Percentiles rank a stretch among this genome's conserved stretches.
Evolutionary conservation across 2,888 invertebrate species (phyloP).

Genomic region (Ferrisia virgata): DNA sequence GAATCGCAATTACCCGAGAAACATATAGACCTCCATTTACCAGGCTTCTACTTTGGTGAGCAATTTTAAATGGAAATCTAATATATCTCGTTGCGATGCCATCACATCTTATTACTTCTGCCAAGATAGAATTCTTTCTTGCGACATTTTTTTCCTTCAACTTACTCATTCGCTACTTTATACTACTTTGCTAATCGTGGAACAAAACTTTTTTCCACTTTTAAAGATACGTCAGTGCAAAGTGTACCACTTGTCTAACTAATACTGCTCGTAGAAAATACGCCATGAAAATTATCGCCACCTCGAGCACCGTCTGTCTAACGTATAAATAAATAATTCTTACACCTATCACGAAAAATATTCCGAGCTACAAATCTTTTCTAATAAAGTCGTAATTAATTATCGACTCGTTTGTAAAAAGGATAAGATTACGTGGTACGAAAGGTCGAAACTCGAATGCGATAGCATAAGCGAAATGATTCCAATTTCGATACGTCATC

Average conservation of each 20-base stretch:
- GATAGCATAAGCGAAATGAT: no score
- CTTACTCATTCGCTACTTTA: background rate
- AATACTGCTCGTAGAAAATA: background rate
- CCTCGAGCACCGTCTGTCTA: background rate
- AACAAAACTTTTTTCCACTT: background rate
- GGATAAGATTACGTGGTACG: no score
- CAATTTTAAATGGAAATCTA: constrained; percentile 40
- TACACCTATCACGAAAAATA: no score
- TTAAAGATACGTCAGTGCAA: background rate
- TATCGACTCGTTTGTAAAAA: no score
- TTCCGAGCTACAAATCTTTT: no score
- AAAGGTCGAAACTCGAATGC: no score
- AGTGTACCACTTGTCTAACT: no score
- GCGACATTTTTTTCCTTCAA: background rate
- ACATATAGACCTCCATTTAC: constrained; percentile 29
- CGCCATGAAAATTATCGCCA: background rate
- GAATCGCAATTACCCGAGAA: background rate
- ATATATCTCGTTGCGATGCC: constrained; percentile 32
- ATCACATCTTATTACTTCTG: constrained; percentile 29
- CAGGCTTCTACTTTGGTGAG: background rate
- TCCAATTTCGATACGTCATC: no score
- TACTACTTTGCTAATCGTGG: background rate
- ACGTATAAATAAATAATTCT: no score
- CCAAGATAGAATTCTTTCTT: background rate
- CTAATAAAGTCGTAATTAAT: no score